Conservation (phyloP, 1,140 invertebrate genomes). For the Pteromalus puparum region DNA sequence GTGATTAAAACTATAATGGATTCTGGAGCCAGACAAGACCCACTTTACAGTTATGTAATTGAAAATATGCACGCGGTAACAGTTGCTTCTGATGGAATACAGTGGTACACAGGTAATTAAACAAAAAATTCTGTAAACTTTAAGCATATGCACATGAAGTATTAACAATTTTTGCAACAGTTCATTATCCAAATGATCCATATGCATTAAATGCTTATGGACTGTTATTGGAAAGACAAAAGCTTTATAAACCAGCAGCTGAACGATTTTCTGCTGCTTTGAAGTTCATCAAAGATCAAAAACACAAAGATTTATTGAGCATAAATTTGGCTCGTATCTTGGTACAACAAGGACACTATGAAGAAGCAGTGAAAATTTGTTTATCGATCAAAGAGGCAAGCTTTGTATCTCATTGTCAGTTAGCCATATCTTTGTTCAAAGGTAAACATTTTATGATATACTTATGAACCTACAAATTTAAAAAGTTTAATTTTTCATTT, state of each 20-base stretch:
- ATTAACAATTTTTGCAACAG: slow-evolving; percentile 64
- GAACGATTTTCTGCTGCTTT: slow-evolving; percentile 81
- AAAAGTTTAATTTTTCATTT: slow-evolving; percentile 24
- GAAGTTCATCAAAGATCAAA: slow-evolving; percentile 71
- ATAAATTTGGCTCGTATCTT: slow-evolving; percentile 83
- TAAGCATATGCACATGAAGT: not conserved
- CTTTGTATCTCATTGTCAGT: slow-evolving; percentile 84
- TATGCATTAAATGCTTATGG: slow-evolving; percentile 87
- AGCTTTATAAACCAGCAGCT: slow-evolving; percentile 79
- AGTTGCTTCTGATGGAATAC: slow-evolving; percentile 84
- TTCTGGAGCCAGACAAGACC: slow-evolving; percentile 71
- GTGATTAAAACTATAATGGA: slow-evolving; percentile 83
- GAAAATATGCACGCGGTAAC: slow-evolving; percentile 87
- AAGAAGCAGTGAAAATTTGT: slow-evolving; percentile 81
- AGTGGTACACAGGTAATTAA: slow-evolving; percentile 81
- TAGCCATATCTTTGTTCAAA: slow-evolving; percentile 86
- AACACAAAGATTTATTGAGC: slow-evolving; percentile 78
- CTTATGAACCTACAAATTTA: slow-evolving; percentile 15
- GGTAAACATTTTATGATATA: slow-evolving; percentile 62
- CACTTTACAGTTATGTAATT: slow-evolving; percentile 82
- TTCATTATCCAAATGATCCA: slow-evolving; percentile 77
- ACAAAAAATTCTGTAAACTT: not conserved
- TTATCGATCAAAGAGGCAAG: slow-evolving; percentile 80
- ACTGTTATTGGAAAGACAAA: slow-evolving; percentile 85
- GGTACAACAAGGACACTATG: slow-evolving; percentile 77